Conservation (phyloP, 92 coral and sea anemone genomes). For the Bergia puertoricense region DNA sequence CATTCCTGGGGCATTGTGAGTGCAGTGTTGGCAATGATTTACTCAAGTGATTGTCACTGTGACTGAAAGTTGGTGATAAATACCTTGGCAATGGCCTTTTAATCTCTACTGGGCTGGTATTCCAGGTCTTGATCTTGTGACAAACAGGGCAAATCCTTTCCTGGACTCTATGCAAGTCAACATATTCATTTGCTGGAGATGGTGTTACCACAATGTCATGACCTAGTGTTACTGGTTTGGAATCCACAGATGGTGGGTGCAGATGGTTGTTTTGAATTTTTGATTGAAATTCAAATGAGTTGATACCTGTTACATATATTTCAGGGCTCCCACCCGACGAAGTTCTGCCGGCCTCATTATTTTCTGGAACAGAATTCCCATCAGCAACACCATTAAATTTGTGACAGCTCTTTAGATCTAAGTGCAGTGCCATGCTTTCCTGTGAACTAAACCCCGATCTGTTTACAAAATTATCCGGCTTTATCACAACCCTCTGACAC, state of each 20-base stretch:
- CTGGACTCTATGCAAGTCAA: neutral
- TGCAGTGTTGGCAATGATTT: constrained; percentile 21
- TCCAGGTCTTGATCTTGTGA: neutral
- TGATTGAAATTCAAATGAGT: constrained; percentile 31
- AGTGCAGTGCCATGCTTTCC: constrained; percentile 20
- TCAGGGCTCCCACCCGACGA: constrained; percentile 14
- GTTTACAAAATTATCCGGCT: constrained; percentile 3
- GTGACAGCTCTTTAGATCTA: constrained; percentile 31
- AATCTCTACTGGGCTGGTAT: constrained; percentile 8
- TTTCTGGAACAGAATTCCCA: neutral
- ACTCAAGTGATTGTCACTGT: neutral
- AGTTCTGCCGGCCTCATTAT: too few species aligned
- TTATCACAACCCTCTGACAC: constrained; percentile 16
- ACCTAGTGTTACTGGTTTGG: constrained; percentile 8
- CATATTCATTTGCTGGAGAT: neutral
- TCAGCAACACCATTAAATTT: constrained; percentile 2
- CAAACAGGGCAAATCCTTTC: neutral
- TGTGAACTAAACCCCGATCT: constrained; percentile 3
- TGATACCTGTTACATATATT: neutral
- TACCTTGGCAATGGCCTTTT: constrained; percentile 7
- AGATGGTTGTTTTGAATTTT: constrained; percentile 16
- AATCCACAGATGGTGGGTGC: neutral
- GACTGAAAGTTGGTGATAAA: constrained; percentile 9
- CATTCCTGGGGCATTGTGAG: neutral
- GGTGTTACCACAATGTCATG: neutral